Conservation (phyloP, 2,113 vertebrate genomes). For the Scopus umbretta region DNA sequence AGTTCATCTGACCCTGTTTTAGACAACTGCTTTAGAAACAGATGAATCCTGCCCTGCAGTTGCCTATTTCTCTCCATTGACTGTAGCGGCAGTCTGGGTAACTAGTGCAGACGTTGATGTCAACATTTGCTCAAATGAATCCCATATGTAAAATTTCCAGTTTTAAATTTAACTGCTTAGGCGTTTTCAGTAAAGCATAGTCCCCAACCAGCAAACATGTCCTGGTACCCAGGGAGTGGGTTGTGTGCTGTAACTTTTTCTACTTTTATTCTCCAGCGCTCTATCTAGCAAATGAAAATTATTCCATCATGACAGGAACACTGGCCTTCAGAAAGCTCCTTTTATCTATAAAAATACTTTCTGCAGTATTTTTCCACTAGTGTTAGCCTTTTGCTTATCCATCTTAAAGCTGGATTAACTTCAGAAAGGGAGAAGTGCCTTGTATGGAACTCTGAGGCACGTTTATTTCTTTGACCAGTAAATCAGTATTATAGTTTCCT, state of each 20-base stretch:
- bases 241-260: neutral
- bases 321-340: conserved; percentile 47
- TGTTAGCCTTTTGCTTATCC: conserved; percentile 20
- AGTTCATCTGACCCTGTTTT: neutral
- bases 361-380: neutral
- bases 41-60: neutral
- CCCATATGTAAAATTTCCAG: neutral
- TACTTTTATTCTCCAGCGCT: conserved; percentile 3
- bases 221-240: neutral
- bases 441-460: conserved; percentile 26
- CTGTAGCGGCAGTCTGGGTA: neutral
- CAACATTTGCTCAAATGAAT: neutral
- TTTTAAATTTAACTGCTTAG: neutral
- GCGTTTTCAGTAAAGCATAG: neutral
- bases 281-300: conserved; percentile 21
- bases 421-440: conserved; percentile 33
- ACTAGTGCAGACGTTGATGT: neutral
- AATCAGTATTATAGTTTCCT: conserved; percentile 51
- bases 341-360: conserved; percentile 46
- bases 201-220: neutral
- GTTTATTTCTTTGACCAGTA: conserved; percentile 50
- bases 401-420: conserved; percentile 51
- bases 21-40: neutral
- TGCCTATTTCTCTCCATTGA: neutral
- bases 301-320: neutral